Evolutionary conservation across 2,113 vertebrate genomes (phyloP).

Genomic region (Mohoua ochrocephala): DNA sequence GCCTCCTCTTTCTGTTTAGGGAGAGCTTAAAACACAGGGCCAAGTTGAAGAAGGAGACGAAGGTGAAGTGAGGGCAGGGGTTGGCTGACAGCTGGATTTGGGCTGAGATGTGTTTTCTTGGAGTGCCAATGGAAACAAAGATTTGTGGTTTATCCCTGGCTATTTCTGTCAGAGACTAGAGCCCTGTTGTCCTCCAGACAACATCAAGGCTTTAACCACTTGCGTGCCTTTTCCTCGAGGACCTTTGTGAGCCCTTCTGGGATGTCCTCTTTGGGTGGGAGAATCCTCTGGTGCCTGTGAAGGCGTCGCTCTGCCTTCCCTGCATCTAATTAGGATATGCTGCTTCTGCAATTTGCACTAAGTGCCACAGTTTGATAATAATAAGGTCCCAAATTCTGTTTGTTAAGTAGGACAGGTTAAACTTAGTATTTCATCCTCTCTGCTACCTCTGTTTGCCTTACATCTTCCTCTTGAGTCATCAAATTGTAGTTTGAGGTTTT

Average conservation of each 20-base stretch:
- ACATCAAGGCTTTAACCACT: not conserved
- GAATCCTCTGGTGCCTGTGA: not conserved
- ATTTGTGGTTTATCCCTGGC: not conserved
- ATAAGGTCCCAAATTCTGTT: not conserved
- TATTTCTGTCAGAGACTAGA: constrained; percentile 6
- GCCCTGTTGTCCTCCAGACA: not conserved
- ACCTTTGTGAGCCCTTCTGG: not conserved
- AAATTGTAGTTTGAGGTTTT: not conserved
- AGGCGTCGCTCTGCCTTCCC: not conserved
- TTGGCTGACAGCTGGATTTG: not conserved
- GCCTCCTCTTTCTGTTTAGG: not conserved
- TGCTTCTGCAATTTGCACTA: not conserved
- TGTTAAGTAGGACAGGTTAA: not conserved
- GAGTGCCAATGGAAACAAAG: constrained; percentile 4
- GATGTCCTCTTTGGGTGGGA: not conserved
- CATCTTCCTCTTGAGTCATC: not conserved
- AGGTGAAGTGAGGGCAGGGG: constrained; percentile 1
- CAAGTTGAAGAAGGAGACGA: not conserved
- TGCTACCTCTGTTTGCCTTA: not conserved
- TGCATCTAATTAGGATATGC: not conserved
- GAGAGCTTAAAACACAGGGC: not conserved
- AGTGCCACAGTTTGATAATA: not conserved
- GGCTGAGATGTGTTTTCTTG: constrained; percentile 2
- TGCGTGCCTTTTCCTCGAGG: not conserved
- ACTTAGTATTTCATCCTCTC: not conserved